Evolutionary conservation across 2,113 vertebrate genomes (phyloP), one percentile per base, ranked within the genome.

Genomic region (Megalops atlanticus): DNA sequence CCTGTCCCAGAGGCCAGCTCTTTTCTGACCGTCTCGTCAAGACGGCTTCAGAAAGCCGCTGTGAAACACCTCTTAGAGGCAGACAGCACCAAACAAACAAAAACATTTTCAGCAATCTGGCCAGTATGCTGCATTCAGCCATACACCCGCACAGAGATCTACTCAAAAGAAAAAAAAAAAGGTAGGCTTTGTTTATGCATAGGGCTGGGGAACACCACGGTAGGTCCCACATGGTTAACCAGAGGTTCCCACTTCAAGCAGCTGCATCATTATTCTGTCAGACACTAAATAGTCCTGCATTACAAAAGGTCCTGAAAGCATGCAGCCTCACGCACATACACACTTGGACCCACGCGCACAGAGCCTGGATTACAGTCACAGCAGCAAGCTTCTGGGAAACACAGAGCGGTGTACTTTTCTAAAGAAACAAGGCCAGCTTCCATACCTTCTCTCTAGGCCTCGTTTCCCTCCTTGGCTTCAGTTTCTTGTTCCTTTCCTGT

Each of bases 391-490:
- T 31, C n/a, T n/a, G n/a, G n/a, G n/a, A n/a, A n/a, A n/a, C 41
- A 35, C 10, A 41, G 12, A 21, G 15, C 16, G 6, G 39, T 45
- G 10, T 2, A 45, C 82, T n/a, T 36, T 31, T 68, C 80, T 43
- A 78, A 81, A 80, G 71, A 54, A 84, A 80, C 38, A 68, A 85
- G 78, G 40, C 75, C 49, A 69, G 24, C 45, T 69, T 54, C 76
- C 85, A 8, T 86, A 88, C 88, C 86, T 72, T 86, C 54, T 2
- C 12, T 80, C 80, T 49, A 58, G 80, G 77, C n/a, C 76, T 74
- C 3, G 71, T 83, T 75, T 85, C 77, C 74, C 78, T 80, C 76
- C 70, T 82, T 71, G 54, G 73, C 80, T 82, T 85, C 76, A 80
- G 81, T 72, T 54, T 82, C 58, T 80, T 33, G 71, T 79, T 80